Evolutionary conservation across 2,113 vertebrate genomes (phyloP), one percentile per base, ranked within the genome.

Genomic region (Brienomyrus longianalis): DNA sequence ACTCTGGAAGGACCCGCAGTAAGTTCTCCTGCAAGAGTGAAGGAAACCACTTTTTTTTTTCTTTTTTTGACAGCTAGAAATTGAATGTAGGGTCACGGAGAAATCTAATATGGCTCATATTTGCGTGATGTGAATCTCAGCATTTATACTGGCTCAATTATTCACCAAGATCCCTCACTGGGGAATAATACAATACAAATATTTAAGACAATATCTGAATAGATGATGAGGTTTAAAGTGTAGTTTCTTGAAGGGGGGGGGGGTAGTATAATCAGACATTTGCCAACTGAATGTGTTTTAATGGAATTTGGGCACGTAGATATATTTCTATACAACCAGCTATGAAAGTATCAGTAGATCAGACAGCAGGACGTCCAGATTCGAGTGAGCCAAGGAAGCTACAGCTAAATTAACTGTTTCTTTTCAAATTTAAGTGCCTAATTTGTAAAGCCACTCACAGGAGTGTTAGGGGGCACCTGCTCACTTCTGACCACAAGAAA

Each of bases 301-400:
- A 19, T 80, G 6, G 19, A 43, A 43, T 17, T 19, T 80, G 11
- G 35, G 35, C 31, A 43, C 6, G 2, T 43, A 35, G 74, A 19
- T 43, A 83, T 88, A 80, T 19, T 43, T 77, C 43, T 80, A 80
- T 43, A 80, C 35, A 80, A 80, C 6, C 31, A 43, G 17, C 74
- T 17, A 43, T 43, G 35, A 80, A 39, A 5, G 31, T 17, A 35
- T 19, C 74, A 80, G 31, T 19, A 77, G 35, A 43, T 77, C 15
- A 19, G 70, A 39, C 92, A 94, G 92, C 90, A 88, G 92, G 88
- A 89, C 94, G 94, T 92, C 92, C 93, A 93, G 93, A 93, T 94
- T 94, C 92, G 90, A 93, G 93, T 93, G n/a, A 70, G n/a, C n/a
- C 62, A 70, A 70, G 62, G n/a, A 70, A 70, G 27, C 27, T 31